Percentiles rank a stretch among this genome's conserved stretches.
These are phyloP conservation scores for Dermatophagoides farinae DNA, from an alignment of 1,140 invertebrate genomes.

Conservation along the genomic window DNA sequence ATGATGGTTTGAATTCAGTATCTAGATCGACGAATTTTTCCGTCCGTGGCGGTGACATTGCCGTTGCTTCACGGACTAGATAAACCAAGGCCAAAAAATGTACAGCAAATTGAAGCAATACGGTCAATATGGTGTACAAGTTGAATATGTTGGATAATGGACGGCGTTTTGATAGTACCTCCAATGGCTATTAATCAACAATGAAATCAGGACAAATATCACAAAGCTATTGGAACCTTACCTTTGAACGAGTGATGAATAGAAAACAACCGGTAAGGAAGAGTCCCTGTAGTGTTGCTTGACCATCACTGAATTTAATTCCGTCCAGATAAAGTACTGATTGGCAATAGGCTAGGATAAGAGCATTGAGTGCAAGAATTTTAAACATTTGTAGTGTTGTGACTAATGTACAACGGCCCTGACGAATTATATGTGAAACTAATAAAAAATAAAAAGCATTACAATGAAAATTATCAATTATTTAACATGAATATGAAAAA, in stretches of 20 bases:
- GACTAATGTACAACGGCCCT: conserved; percentile 92
- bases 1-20: conserved; percentile 67
- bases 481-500: conserved; percentile 22
- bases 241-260: conserved; percentile 94
- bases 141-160: conserved; percentile 98
- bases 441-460: conserved; percentile 16
- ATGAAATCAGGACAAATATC: not conserved
- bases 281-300: conserved; percentile 73
- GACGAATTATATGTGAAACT: conserved; percentile 98
- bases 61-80: conserved; percentile 51
- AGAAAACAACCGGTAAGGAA: conserved; percentile 86
- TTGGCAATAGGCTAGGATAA: conserved; percentile 93
- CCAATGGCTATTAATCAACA: conserved; percentile 53
- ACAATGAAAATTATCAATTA: conserved; percentile 1
- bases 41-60: not conserved
- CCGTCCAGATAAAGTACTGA: conserved; percentile 95
- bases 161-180: conserved; percentile 70
- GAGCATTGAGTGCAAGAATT: conserved; percentile 92
- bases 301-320: conserved; percentile 90
- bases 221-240: conserved; percentile 25
- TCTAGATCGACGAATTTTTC: conserved; percentile 44
- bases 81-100: conserved; percentile 82
- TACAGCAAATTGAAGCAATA: conserved; percentile 78
- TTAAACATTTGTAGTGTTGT: conserved; percentile 99
- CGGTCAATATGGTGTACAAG: conserved; percentile 85